Conservation (phyloP, 1,140 invertebrate genomes). For the Orchestia grillus region DNA sequence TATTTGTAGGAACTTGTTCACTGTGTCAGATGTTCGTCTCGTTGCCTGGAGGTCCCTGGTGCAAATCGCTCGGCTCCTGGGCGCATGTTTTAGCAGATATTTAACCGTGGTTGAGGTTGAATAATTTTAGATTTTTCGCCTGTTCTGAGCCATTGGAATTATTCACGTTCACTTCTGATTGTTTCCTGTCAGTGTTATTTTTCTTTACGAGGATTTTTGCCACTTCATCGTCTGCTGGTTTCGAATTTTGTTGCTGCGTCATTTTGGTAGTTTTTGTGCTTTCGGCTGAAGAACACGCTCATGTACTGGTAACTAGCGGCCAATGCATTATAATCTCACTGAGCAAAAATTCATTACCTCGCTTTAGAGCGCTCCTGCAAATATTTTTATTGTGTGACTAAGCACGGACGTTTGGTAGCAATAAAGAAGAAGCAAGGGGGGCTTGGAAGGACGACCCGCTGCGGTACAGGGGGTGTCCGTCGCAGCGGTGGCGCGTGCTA, state of each 20-base stretch:
- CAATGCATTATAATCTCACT: not conserved
- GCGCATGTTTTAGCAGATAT: not conserved
- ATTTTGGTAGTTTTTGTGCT: no score
- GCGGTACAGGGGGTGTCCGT: not conserved
- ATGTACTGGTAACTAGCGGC: no score
- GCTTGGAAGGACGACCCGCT: not conserved
- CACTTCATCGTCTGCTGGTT: no score
- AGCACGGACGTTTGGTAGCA: not conserved
- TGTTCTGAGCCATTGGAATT: no score
- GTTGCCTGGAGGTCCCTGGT: not conserved
- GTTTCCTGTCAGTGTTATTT: no score
- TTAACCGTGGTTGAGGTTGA: not conserved
- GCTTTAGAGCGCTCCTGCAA: not conserved
- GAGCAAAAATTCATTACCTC: not conserved
- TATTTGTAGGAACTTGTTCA: not conserved
- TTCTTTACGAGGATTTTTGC: no score
- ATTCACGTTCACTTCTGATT: no score
- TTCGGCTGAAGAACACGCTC: no score
- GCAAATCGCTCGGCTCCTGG: not conserved
- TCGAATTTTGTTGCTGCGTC: no score
- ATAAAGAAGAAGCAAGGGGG: not conserved
- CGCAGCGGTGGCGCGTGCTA: slow-evolving; percentile 34
- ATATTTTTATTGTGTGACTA: not conserved
- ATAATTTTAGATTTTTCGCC: not conserved
- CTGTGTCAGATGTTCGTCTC: not conserved